Evolutionary conservation across 2,888 invertebrate species (phyloP).

Genomic region (Oegoconia quadripuncta): DNA sequence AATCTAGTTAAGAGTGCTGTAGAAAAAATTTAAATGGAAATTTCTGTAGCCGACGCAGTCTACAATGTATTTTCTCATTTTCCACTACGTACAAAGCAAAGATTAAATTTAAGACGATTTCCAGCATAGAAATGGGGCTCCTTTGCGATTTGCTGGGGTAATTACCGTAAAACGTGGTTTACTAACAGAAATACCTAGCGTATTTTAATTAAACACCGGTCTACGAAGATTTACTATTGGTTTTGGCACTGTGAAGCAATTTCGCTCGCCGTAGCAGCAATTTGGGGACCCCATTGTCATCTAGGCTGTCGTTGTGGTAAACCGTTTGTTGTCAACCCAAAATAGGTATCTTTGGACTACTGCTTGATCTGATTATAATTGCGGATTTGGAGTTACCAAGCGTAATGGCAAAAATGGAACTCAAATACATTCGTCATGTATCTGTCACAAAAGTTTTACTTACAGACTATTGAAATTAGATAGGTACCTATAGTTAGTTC

Average conservation of each 20-base stretch:
- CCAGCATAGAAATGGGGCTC: constrained; percentile 4
- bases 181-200: neutral
- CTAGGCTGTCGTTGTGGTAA: too few species aligned
- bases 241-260: neutral
- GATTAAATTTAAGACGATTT: constrained; percentile 11
- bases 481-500: too few species aligned
- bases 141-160: constrained; percentile 8
- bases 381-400: too few species aligned
- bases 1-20: neutral
- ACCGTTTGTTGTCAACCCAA: too few species aligned
- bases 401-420: too few species aligned
- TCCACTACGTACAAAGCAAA: constrained; percentile 11
- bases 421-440: too few species aligned
- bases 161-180: constrained; percentile 9
- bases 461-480: too few species aligned
- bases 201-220: neutral
- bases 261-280: too few species aligned
- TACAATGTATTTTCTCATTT: constrained; percentile 9
- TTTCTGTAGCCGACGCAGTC: constrained; percentile 9
- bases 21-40: neutral
- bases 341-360: too few species aligned
- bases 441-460: too few species aligned
- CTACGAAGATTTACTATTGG: neutral
- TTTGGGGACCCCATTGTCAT: too few species aligned
- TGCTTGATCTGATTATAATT: too few species aligned